Evolutionary conservation across 30 jellyfish, hydroid and myxozoan species (phyloP), one percentile per base, ranked within the genome.

Genomic region (Chrysaora quinquecirrha): DNA sequence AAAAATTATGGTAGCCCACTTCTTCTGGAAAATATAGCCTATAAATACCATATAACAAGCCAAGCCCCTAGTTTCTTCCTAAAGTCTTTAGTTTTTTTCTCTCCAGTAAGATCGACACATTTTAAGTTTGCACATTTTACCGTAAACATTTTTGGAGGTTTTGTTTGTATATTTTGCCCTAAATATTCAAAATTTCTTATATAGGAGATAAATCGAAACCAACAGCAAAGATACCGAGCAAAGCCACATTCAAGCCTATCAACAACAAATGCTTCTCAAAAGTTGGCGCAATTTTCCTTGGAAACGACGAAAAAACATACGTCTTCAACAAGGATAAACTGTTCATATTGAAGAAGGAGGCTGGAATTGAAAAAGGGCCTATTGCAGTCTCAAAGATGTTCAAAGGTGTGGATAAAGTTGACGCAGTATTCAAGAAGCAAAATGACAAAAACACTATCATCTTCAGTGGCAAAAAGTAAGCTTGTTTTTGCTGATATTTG

Each of bases 381-480:
- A 52, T 82, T 27, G 75, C 35, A 6, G 83, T 94, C 25, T 74
- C 87, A 21, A 30, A 49, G 18, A 0, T 52, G 22, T 94, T 94
- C 76, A 87, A 83, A 19, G 94, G 94, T 0, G 87, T 87, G 20
- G 20, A 49, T 20, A 64, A 76, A 16, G 96, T 88, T 30, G 97
- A 94, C 60, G 90, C 99, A 22, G 97, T 87, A 1, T 94, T 80
- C 64, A 76, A 28, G 22, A 29, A 89, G 34, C 89, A 66, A 30
- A 71, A 48, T 0, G 97, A 94, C 24, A 77, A 87, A 32, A 34
- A 56, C 35, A 82, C 85, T 3, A 68, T 83, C 22, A 33, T 94
- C 33, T 84, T 82, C 79, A 77, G 90, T 22, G 97, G 92, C 27
- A 67, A 89, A 48, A 69, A 56, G 99, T 94, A 74, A 86, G 91